Percentiles rank a stretch among this genome's conserved stretches.
Evolutionary conservation across 2,113 vertebrate species (phyloP).

Genomic region (Mus musculus): GRCm39 chr2:125773001-125773500

Average conservation of each 20-base stretch:
- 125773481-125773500: neutral
- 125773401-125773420: neutral
- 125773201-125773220: conserved; percentile 94
- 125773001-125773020: neutral
- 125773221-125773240: conserved; percentile 95
- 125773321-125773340: conserved; percentile 90
- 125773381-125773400: neutral
- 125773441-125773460: neutral
- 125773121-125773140: conserved; percentile 77
- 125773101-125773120: conserved; percentile 78
- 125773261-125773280: conserved; percentile 98
- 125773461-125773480: neutral
- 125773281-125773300: conserved; percentile 98
- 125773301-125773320: conserved; percentile 94
- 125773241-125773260: conserved; percentile 96
- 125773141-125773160: conserved; percentile 77
- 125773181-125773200: conserved; percentile 96
- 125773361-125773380: conserved; percentile 62
- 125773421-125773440: neutral
- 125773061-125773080: conserved; percentile 54
- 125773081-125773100: conserved; percentile 64
- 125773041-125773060: conserved; percentile 54
- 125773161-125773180: conserved; percentile 93
- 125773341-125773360: conserved; percentile 75
- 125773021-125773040: neutral